A percentile compares a stretch with the other conserved stretches of the same genome.
These are phyloP conservation scores for Erythrocercus mccallii DNA, from an alignment of 2,113 vertebrate species.

Conservation along the genomic window DNA sequence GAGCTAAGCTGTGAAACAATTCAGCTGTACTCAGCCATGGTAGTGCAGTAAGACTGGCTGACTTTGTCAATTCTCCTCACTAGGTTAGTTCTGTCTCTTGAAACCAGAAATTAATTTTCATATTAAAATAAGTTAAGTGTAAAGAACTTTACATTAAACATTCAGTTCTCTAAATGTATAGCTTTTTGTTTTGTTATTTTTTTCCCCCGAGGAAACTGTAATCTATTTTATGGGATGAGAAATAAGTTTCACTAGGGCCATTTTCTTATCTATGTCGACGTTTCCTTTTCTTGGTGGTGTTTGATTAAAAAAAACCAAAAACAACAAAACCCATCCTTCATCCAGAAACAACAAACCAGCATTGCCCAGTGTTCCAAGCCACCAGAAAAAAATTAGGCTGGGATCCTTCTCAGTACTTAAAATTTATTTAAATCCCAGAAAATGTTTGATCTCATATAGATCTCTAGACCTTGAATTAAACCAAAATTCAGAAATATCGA, in stretches of 20 bases:
- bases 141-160: neutral
- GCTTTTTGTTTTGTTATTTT: neutral
- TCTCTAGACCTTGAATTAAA: neutral
- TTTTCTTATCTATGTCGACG: neutral
- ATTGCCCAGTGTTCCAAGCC: fast-evolving
- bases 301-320: neutral
- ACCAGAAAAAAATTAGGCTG: neutral
- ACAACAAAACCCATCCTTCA: neutral
- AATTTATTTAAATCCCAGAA: neutral
- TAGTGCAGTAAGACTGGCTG: neutral
- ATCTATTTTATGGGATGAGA: neutral
- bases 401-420: neutral
- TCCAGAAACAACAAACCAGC: neutral
- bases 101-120: neutral
- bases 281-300: neutral
- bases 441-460: neutral
- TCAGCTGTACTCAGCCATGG: neutral
- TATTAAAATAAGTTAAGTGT: neutral
- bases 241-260: neutral
- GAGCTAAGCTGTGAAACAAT: neutral
- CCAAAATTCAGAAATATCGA: neutral
- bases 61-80: neutral
- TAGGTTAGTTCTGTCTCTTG: neutral
- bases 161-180: neutral
- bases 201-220: neutral